Percentiles rank a stretch among this genome's conserved stretches.
phyloP scores from a whole-genome alignment of 2,797 vertebrate genomes.

The Syngnathus acus region DNA sequence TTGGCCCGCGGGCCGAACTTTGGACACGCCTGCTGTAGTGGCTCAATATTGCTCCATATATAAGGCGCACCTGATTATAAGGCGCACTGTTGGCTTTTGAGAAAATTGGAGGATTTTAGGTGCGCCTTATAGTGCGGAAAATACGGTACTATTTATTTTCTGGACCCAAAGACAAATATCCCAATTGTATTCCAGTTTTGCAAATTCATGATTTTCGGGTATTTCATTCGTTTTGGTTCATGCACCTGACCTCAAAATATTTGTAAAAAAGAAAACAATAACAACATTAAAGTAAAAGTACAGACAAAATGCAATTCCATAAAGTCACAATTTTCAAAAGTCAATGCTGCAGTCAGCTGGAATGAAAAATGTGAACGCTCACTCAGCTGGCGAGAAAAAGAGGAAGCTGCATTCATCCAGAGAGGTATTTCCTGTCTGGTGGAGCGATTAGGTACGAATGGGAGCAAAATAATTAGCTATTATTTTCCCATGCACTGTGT shows the following conservation, averaged over 20 bases:
- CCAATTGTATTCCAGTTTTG: no score
- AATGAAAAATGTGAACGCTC: not conserved
- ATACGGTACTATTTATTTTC: not conserved
- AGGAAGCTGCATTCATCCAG: slow-evolving; percentile 20
- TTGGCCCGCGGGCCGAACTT: no score
- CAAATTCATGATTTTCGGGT: no score
- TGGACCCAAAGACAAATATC: not conserved
- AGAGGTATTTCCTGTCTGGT: slow-evolving; percentile 47
- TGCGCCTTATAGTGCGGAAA: no score
- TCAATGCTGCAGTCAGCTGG: not conserved
- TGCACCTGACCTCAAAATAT: no score
- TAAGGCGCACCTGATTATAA: no score
- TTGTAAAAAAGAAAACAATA: not conserved
- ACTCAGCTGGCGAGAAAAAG: slow-evolving; percentile 1
- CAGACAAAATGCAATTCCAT: not conserved
- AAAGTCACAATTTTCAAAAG: not conserved
- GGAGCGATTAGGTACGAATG: slow-evolving; percentile 31
- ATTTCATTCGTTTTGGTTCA: no score
- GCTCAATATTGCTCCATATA: no score
- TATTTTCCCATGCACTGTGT: not conserved
- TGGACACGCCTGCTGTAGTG: no score
- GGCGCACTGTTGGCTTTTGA: no score
- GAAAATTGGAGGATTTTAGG: no score
- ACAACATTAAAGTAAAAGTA: not conserved
- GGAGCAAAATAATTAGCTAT: slow-evolving; percentile 13